Percentiles rank a stretch among this genome's conserved stretches.
Conservation (phyloP, 1,140 invertebrate genomes). For the Anastrepha ludens region DNA sequence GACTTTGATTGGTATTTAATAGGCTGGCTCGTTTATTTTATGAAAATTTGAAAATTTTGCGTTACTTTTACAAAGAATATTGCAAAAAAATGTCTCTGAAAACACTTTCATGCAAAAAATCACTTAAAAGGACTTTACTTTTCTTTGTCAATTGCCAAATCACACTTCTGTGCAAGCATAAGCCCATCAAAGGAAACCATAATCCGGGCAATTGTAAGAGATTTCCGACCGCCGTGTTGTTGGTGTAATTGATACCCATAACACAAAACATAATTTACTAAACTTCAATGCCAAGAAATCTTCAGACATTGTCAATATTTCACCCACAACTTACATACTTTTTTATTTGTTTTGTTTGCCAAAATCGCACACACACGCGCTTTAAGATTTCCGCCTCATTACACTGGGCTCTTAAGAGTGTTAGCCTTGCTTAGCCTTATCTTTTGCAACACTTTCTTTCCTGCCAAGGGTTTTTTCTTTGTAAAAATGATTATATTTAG, state of each 20-base stretch:
- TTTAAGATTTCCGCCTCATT: constrained; percentile 27
- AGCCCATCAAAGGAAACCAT: constrained; percentile 47
- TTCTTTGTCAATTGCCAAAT: not conserved
- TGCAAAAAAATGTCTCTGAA: too few relatives aligned
- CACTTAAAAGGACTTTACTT: not conserved
- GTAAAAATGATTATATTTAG: not conserved
- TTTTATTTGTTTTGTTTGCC: not conserved
- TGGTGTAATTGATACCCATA: constrained; percentile 25
- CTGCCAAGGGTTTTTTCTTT: not conserved
- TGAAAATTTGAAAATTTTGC: too few relatives aligned
- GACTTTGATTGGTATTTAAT: too few relatives aligned
- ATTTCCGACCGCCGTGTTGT: not conserved
- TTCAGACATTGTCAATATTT: not conserved
- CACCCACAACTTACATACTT: too few relatives aligned
- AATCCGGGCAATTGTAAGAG: constrained; percentile 25
- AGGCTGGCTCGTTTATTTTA: too few relatives aligned
- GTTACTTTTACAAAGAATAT: too few relatives aligned
- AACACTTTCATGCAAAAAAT: too few relatives aligned
- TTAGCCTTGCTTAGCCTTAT: constrained; percentile 12
- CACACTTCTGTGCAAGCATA: not conserved
- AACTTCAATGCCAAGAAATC: not conserved
- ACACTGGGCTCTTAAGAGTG: constrained; percentile 33
- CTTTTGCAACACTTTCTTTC: constrained; percentile 2
- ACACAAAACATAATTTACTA: not conserved
- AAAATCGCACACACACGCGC: not conserved